phyloP scores from a whole-genome alignment of 2,797 vertebrate species.

The Myotis planiceps region DNA sequence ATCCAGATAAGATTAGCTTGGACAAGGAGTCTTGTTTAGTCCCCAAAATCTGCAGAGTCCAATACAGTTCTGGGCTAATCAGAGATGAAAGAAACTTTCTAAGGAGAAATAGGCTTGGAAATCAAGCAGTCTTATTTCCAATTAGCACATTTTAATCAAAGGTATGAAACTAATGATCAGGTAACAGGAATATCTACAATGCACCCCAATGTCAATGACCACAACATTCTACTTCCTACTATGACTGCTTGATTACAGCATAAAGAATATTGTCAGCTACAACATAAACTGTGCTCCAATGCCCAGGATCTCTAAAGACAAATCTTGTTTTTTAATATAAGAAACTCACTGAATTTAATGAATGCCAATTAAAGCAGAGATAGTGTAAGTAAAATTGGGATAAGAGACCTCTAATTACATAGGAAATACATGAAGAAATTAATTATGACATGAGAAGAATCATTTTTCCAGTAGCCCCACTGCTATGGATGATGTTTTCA shows the following conservation, averaged over 20 bases:
- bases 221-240: background rate
- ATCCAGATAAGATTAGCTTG: background rate
- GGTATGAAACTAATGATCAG: background rate
- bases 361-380: background rate
- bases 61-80: background rate
- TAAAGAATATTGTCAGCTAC: background rate
- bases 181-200: background rate
- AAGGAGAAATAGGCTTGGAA: background rate
- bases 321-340: background rate
- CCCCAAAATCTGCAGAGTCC: background rate
- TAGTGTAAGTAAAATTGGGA: background rate
- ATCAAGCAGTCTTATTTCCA: background rate
- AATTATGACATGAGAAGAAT: constrained; percentile 88
- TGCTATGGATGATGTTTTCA: constrained; percentile 91
- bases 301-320: background rate
- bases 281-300: background rate
- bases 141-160: constrained; percentile 34
- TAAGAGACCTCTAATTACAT: background rate
- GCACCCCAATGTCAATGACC: background rate
- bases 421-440: background rate
- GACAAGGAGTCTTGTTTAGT: background rate
- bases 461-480: constrained; percentile 93
- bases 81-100: background rate
- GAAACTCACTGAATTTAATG: constrained; percentile 27
- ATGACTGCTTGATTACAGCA: background rate